Base-by-base conservation (phyloP, 2,113 vertebrate species). In the Scolopax mira region DNA sequence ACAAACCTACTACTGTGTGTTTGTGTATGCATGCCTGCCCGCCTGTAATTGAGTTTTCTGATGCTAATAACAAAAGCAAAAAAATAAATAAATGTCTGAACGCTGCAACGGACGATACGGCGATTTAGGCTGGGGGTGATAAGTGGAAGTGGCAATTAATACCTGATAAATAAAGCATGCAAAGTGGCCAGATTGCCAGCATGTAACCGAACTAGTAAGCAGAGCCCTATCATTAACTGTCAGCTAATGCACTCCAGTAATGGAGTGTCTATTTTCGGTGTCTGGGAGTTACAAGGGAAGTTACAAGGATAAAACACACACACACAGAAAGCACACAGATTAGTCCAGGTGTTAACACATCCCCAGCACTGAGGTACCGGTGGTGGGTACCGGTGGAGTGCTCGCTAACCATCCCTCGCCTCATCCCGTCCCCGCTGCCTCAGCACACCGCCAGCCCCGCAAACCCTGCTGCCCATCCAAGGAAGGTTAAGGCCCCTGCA, bases 1-100 rank as follows among this genome's bases (percentile, higher is more conserved):
- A 95, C 87, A 94, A 91, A 86, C 85, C 86, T 96, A 92, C 96
- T 94, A 94, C 93, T 89, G 66, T 80, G 83, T 96, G 95, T 94
- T 94, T 95, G 75, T 92, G 77, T 92, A 89, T 79, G 81, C 79
- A 71, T 60, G 70, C 66, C 66, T 91, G 83, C 92, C 46, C 9
- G 46, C 75, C 77, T 37, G 83, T 93, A 92, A 89, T 87, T 88
- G 93, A 90, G 86, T 93, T 91, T 94, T 88, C 84, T 87, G 67
- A 73, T 84, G 70, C 61, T 85, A 73, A 92, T 74, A 89, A 64
- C 73, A 92, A 87, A 92, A 81, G 77, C 35, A 75, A 78, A 88
- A 94, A 88, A 94, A 79, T 22, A 79, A 90, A 35, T 41, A 61
- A 81, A 81, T 11, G 57, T 61, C 72, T 82, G 86, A 69, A 49